These are phyloP conservation scores for Microvelia longipes DNA, from an alignment of 1,140 invertebrate genomes.

Conservation along the genomic window DNA sequence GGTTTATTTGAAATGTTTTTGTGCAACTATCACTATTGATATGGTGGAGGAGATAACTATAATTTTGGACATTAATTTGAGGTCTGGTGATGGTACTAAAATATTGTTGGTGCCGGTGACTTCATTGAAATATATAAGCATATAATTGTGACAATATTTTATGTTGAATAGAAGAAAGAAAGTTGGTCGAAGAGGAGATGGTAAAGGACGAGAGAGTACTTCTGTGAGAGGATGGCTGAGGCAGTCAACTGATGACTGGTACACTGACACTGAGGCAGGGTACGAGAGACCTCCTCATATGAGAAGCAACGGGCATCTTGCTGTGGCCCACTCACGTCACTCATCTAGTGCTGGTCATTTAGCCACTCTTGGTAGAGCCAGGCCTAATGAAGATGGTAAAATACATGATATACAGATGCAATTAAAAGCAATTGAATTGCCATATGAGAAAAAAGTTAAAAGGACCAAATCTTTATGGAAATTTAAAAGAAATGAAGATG, in stretches of 20 bases:
- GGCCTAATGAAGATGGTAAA: slow-evolving; percentile 31
- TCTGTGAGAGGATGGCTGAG: slow-evolving; percentile 35
- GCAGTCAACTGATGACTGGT: slow-evolving; percentile 25
- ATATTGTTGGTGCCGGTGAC: too few relatives aligned
- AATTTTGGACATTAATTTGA: too few relatives aligned
- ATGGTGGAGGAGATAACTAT: too few relatives aligned
- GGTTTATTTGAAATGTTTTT: too few relatives aligned
- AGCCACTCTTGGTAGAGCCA: slow-evolving; percentile 22
- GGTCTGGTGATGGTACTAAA: too few relatives aligned
- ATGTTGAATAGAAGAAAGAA: background rate
- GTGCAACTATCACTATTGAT: too few relatives aligned
- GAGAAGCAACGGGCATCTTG: slow-evolving; percentile 8
- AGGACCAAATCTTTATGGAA: slow-evolving; percentile 65
- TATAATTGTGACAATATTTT: too few relatives aligned
- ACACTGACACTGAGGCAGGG: slow-evolving; percentile 18
- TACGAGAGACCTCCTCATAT: slow-evolving; percentile 6
- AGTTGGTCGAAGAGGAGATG: slow-evolving; percentile 1
- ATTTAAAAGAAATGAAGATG: slow-evolving; percentile 51
- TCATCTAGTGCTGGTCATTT: slow-evolving; percentile 21
- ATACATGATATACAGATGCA: slow-evolving; percentile 22
- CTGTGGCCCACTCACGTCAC: slow-evolving; percentile 17
- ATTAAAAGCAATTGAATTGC: slow-evolving; percentile 19
- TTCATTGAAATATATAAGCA: too few relatives aligned
- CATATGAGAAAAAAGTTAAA: slow-evolving; percentile 38
- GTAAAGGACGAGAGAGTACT: slow-evolving; percentile 15